Base-by-base conservation (phyloP, 2,797 vertebrate species). In the Gymnocypris eckloni region DNA sequence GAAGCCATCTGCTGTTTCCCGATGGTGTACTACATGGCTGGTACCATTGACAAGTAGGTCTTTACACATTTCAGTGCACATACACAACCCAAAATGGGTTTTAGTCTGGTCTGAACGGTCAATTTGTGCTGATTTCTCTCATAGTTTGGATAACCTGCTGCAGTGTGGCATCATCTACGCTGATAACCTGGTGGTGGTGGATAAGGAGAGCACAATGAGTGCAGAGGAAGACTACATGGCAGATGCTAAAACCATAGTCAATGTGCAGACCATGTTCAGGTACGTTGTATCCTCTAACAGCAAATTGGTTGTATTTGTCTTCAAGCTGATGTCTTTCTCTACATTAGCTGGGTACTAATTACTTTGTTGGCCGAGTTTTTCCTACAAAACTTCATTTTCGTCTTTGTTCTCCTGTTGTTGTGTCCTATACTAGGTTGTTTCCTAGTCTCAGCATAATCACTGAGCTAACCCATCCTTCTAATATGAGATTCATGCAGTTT, bases 401-500 rank as follows among this genome's bases (percentile, higher is more conserved):
- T 48, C 39, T 59, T 37, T 52, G 41, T 43, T 86, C 20, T 84
- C 4, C 43, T 33, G 16, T 75, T 92, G 82, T 83, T 90, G 90
- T 82, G 18, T 84, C 78, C 66, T 71, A 72, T 85, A 22, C 61
- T 91, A 99, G 98, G 94, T 95, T 99, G 92, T 99, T 99, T 90
- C 98, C 98, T 80, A 99, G 96, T 90, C 97, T 99, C 89, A 99
- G 98, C 92, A 98, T 99, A 91, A 99, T 99, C 92, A 99, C 98
- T 1, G 98, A 99, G 89, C 96, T 99, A 87, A 99, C 98, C 2
- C 98, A 99, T 87, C 98, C 98, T 10, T 98, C 98, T 91, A 99
- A 99, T 91, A 99, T 99, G 98, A 96, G 98, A 90, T 98, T 99
- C 94, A 99, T 99, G 98, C 98, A 99, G 91, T 99, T 99, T 94